Percentiles rank a stretch among this genome's conserved stretches.
Evolutionary conservation across 2,113 vertebrate genomes (phyloP).

Genomic region (Pterocles burchelli): DNA sequence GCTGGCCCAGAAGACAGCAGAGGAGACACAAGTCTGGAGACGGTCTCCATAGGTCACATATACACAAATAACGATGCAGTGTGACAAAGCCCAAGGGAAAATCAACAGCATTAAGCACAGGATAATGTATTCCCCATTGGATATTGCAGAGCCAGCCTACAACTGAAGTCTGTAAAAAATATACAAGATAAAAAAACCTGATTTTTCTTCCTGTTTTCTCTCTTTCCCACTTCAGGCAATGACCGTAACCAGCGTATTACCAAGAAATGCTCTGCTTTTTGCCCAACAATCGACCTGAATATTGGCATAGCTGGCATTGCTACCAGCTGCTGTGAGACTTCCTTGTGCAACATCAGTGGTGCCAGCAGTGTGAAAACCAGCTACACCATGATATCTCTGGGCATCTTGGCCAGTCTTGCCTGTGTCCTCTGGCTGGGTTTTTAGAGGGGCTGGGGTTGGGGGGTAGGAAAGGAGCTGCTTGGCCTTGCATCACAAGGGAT

Average conservation of each 20-base stretch:
- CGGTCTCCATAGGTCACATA: not conserved
- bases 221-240: not conserved
- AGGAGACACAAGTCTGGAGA: not conserved
- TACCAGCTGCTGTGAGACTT: constrained; percentile 26
- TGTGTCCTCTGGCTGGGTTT: constrained; percentile 34
- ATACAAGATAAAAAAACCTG: accelerated
- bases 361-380: constrained; percentile 45
- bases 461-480: not conserved
- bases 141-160: not conserved
- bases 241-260: not conserved
- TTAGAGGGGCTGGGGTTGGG: not conserved
- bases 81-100: not conserved
- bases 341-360: constrained; percentile 50
- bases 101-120: not conserved
- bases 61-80: not conserved
- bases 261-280: constrained; percentile 36
- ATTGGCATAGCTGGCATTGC: not conserved
- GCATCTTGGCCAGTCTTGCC: not conserved
- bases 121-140: accelerated
- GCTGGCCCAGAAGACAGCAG: not conserved
- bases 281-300: not conserved
- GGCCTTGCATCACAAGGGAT: not conserved
- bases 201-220: not conserved
- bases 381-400: not conserved
- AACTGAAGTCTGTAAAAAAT: not conserved